Evolutionary conservation across 2,888 invertebrate species (phyloP).

Genomic region (Melanchra persicariae): DNA sequence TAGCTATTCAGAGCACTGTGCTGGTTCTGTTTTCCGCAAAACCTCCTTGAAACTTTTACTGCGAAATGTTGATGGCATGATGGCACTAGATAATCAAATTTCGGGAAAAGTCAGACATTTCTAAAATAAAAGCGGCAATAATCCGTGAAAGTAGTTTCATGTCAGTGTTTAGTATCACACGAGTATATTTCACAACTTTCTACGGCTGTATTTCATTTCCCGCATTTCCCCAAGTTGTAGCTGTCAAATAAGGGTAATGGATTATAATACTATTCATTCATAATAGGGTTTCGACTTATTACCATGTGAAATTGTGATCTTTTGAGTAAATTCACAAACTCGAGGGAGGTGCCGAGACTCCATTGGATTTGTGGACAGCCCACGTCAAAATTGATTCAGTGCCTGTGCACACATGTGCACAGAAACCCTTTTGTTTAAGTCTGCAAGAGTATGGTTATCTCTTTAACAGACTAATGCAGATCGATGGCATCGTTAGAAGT

Average conservation of each 20-base stretch:
- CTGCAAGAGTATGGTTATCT: slow-evolving; percentile 3
- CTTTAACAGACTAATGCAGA: slow-evolving; percentile 7
- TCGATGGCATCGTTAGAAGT: slow-evolving; percentile 15
- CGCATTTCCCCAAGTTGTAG: slow-evolving; percentile 41
- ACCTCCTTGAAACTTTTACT: slow-evolving; percentile 7
- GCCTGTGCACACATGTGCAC: background rate
- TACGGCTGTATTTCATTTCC: slow-evolving; percentile 38
- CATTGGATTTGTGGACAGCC: slow-evolving; percentile 5
- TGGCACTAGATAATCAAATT: slow-evolving; percentile 13
- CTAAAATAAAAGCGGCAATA: slow-evolving; percentile 29
- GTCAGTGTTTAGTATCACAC: slow-evolving; percentile 28
- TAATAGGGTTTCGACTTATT: slow-evolving; percentile 18
- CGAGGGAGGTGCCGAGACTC: background rate
- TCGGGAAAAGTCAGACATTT: slow-evolving; percentile 5
- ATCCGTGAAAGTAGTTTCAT: slow-evolving; percentile 43
- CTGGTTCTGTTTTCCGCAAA: slow-evolving; percentile 1
- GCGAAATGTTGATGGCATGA: background rate
- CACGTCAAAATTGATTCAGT: slow-evolving; percentile 14
- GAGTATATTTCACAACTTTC: slow-evolving; percentile 39
- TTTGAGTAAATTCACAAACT: slow-evolving; percentile 5
- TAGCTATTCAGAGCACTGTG: background rate
- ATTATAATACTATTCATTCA: slow-evolving; percentile 44
- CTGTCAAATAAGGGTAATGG: slow-evolving; percentile 45
- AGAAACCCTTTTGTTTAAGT: slow-evolving; percentile 1
- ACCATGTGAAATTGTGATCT: slow-evolving; percentile 19